These are phyloP conservation scores for Microctonus brassicae DNA, from an alignment of 2,888 invertebrate species.

Conservation along the genomic window DNA sequence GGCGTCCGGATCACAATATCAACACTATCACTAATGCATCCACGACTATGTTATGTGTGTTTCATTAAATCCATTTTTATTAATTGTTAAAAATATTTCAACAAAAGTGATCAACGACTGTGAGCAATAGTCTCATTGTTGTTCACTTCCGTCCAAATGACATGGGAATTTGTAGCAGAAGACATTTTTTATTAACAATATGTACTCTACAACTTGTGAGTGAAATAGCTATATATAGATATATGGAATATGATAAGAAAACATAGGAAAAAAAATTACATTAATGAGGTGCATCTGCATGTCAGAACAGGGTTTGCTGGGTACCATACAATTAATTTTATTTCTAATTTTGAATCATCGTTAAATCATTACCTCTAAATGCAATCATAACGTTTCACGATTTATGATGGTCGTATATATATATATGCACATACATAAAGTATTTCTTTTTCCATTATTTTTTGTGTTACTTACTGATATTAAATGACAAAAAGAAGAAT, in stretches of 20 bases:
- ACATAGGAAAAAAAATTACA: background rate
- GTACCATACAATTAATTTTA: background rate
- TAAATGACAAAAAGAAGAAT: no score
- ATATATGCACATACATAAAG: background rate
- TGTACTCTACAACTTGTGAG: conserved; percentile 70
- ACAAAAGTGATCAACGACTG: conserved; percentile 9
- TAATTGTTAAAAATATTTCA: background rate
- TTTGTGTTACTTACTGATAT: background rate
- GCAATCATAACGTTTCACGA: background rate
- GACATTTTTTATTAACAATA: conserved; percentile 69
- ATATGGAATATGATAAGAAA: background rate
- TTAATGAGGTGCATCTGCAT: conserved; percentile 7
- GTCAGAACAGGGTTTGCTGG: background rate
- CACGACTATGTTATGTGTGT: background rate
- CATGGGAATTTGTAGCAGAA: conserved; percentile 70
- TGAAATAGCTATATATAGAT: conserved; percentile 37
- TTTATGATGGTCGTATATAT: background rate
- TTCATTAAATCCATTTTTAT: background rate
- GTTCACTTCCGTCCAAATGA: conserved; percentile 49
- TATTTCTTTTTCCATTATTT: background rate
- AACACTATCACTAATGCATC: conserved; percentile 34
- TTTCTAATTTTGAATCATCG: conserved; percentile 28
- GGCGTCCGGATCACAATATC: conserved; percentile 38
- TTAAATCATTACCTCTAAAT: conserved; percentile 33
- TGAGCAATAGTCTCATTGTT: conserved; percentile 7